These are phyloP conservation scores for Xanthia togata DNA, from an alignment of 2,888 invertebrate species.

Conservation along the genomic window DNA sequence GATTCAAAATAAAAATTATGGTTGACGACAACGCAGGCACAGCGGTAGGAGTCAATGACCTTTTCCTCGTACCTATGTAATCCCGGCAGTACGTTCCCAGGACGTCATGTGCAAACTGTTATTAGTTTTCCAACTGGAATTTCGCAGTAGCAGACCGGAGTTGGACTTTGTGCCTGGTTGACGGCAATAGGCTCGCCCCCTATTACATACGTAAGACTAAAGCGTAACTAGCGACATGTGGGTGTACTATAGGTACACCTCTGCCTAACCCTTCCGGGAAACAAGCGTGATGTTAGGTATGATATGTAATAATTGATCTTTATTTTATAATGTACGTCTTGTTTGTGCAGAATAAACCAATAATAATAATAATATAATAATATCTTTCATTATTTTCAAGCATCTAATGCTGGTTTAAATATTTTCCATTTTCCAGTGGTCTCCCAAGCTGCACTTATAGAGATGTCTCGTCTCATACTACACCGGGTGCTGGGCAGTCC, in stretches of 20 bases:
- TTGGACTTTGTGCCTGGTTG: too few species aligned
- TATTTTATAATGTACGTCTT: background rate
- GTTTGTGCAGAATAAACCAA: background rate
- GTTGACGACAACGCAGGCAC: too few species aligned
- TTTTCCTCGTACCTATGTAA: too few species aligned
- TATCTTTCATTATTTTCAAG: background rate
- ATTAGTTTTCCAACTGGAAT: background rate
- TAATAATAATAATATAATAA: too few species aligned
- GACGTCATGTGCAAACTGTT: background rate
- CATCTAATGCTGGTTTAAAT: background rate
- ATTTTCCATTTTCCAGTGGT: constrained; percentile 11
- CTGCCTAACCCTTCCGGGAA: background rate
- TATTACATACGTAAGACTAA: too few species aligned
- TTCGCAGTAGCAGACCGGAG: background rate
- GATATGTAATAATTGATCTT: background rate
- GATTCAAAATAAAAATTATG: too few species aligned
- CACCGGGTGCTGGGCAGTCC: constrained; percentile 73
- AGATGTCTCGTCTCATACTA: constrained; percentile 71
- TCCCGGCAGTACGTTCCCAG: too few species aligned
- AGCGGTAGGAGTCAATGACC: too few species aligned
- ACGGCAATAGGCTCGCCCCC: too few species aligned
- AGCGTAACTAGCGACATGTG: too few species aligned
- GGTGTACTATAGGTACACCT: too few species aligned
- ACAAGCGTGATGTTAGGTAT: background rate
- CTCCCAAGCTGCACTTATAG: background rate